Evolutionary conservation across 1,140 invertebrate species (phyloP), one percentile per base, ranked within the genome.

Genomic region (Pogonognathellus flavescens): DNA sequence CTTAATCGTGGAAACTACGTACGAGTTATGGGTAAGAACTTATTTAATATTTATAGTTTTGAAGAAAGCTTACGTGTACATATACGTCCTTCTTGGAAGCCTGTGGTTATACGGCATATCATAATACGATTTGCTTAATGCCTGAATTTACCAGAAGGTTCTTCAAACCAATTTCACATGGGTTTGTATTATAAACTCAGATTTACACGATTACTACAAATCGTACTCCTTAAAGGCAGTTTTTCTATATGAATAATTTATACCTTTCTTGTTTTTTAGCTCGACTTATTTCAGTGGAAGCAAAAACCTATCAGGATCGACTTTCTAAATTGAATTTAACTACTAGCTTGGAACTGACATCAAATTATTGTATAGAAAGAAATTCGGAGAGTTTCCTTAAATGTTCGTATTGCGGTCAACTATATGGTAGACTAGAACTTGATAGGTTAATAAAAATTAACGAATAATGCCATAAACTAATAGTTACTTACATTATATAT

Each of bases 251-350:
- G 31, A 76, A 76, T 76, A 49, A 49, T 76, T 50, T 41, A 76
- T 76, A n/a, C 11, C 53, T n/a, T 57, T 57, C 2, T 57, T 76
- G 0, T 50, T 31, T 57, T 66, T 53, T 50, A 86, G 86, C 70
- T 25, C 83, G 60, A 11, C 53, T 85, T 20, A 52, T 86, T 18
- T 72, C 62, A 22, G 16, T 82, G 25, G 83, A 88, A 50, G 72
- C 80, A 20, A 84, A 83, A 52, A 59, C 82, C 7, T n/a, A 83
- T 49, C 83, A 84, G 59, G 81, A 86, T 72, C 82, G 87, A 41
- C 62, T 88, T 85, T 89, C 76, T 85, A 92, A 91, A 76, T 96
- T 94, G 89, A 96, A 96, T 90, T 91, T 95, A 16, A 93, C 93
- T 22, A 80, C 82, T n/a, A 84, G 59, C 70, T 60, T 86, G 41